Percentiles rank a stretch among this genome's conserved stretches.
Conservation (phyloP, 1,140 invertebrate species). For the Psix sp. region DNA sequence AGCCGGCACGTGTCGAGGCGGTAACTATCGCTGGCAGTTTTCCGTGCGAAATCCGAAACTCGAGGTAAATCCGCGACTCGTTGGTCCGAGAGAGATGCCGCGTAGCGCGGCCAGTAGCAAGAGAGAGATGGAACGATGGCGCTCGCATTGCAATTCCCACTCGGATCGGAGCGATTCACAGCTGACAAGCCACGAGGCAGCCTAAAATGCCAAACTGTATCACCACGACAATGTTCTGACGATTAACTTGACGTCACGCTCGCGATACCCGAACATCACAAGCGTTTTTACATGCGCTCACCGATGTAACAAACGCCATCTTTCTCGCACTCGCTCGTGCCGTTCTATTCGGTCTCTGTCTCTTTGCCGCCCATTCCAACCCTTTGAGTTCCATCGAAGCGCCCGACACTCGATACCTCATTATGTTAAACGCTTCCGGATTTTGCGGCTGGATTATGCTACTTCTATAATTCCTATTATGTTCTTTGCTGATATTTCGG, state of each 20-base stretch:
- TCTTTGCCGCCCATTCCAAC: constrained; percentile 50
- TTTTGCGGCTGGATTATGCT: constrained; percentile 73
- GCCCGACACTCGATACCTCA: constrained; percentile 74
- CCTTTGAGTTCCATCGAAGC: constrained; percentile 60
- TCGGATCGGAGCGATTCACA: constrained; percentile 44
- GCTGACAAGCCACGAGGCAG: constrained; percentile 45
- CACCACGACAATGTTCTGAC: constrained; percentile 71
- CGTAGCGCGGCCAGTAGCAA: background rate
- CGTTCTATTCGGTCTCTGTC: constrained; percentile 44
- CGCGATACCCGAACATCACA: constrained; percentile 40
- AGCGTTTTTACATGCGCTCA: constrained; percentile 36
- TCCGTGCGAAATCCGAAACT: constrained; percentile 56
- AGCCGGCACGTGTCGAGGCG: constrained; percentile 53
- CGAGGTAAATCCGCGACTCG: constrained; percentile 43
- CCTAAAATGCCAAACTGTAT: constrained; percentile 72
- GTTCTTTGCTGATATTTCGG: constrained; percentile 47
- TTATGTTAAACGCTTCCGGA: constrained; percentile 76
- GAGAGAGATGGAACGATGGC: constrained; percentile 5
- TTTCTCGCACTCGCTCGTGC: constrained; percentile 40
- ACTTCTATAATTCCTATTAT: constrained; percentile 61
- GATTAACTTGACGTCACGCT: constrained; percentile 68
- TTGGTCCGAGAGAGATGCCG: constrained; percentile 7
- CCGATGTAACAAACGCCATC: constrained; percentile 22
- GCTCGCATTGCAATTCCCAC: constrained; percentile 26
- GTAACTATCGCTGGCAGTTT: constrained; percentile 56